Conservation (phyloP, 2,888 invertebrate species). For the Spisula solida region DNA sequence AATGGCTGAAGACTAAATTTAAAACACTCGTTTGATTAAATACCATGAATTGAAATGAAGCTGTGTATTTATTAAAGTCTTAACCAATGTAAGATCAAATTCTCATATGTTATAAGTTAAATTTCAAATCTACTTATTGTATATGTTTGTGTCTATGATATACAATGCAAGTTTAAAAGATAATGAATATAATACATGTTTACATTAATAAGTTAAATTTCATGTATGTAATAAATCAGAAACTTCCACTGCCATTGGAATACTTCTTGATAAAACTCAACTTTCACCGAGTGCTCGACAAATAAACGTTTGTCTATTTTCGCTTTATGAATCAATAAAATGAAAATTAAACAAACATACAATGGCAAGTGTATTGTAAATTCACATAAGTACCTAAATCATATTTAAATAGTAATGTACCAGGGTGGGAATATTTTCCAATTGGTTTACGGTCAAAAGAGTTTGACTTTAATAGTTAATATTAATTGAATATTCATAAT, state of each 20-base stretch:
- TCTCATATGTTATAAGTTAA: too few relatives aligned
- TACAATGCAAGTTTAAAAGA: too few relatives aligned
- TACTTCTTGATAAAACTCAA: constrained; percentile 12
- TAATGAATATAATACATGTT: too few relatives aligned
- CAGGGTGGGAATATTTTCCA: not conserved
- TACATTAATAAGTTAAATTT: not conserved
- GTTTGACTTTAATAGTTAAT: not conserved
- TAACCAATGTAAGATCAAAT: too few relatives aligned
- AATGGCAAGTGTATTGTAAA: constrained; percentile 19
- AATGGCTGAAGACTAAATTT: too few relatives aligned
- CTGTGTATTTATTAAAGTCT: too few relatives aligned
- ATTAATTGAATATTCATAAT: too few relatives aligned
- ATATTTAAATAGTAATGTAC: not conserved
- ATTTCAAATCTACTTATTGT: too few relatives aligned
- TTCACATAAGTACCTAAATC: constrained; percentile 23
- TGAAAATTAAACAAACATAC: constrained; percentile 40
- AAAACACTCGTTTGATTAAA: too few relatives aligned
- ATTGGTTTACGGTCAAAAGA: not conserved
- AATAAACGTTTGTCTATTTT: constrained; percentile 33
- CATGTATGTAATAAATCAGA: not conserved
- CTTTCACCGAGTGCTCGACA: constrained; percentile 30
- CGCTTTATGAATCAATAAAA: constrained; percentile 24
- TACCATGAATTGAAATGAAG: too few relatives aligned
- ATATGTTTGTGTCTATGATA: too few relatives aligned
- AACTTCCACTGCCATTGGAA: not conserved